A percentile compares a stretch with the other conserved stretches of the same genome.
These are phyloP conservation scores for Panopea generosa DNA, from an alignment of 2,888 invertebrate genomes.

Conservation along the genomic window DNA sequence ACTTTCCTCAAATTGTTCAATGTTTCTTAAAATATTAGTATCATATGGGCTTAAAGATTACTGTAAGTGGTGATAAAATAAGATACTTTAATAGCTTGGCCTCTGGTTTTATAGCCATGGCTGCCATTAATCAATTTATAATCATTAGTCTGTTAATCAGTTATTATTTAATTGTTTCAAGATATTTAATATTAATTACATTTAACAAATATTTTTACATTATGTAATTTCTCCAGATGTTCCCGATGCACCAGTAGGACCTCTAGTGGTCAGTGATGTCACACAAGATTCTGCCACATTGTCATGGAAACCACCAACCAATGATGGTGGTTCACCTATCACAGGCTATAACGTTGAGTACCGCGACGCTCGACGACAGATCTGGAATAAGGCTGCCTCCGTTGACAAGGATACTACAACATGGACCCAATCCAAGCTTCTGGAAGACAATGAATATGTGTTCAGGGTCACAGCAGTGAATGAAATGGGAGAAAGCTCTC, in stretches of 20 bases:
- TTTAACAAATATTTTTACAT: too few relatives aligned
- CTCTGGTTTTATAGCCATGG: too few relatives aligned
- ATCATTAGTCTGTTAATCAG: too few relatives aligned
- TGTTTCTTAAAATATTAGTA: too few relatives aligned
- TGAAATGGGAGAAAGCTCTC: constrained; percentile 79
- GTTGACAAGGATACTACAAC: constrained; percentile 72
- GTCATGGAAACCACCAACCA: constrained; percentile 82
- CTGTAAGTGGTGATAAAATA: too few relatives aligned
- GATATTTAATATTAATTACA: too few relatives aligned
- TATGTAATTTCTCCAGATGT: constrained; percentile 77
- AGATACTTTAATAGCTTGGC: too few relatives aligned
- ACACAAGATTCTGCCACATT: constrained; percentile 75
- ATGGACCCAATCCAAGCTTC: constrained; percentile 87
- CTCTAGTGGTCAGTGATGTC: constrained; percentile 73
- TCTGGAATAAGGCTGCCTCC: constrained; percentile 87
- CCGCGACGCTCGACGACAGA: constrained; percentile 96
- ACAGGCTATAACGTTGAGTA: constrained; percentile 79
- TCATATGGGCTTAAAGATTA: too few relatives aligned
- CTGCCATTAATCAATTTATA: too few relatives aligned
- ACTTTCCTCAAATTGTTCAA: too few relatives aligned
- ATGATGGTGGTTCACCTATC: constrained; percentile 83
- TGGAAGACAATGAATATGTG: constrained; percentile 86
- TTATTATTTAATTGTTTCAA: too few relatives aligned
- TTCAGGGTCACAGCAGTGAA: constrained; percentile 82
- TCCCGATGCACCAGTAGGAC: constrained; percentile 78